These are phyloP conservation scores for Semotilus atromaculatus DNA, from an alignment of 2,797 vertebrate species.

Conservation along the genomic window DNA sequence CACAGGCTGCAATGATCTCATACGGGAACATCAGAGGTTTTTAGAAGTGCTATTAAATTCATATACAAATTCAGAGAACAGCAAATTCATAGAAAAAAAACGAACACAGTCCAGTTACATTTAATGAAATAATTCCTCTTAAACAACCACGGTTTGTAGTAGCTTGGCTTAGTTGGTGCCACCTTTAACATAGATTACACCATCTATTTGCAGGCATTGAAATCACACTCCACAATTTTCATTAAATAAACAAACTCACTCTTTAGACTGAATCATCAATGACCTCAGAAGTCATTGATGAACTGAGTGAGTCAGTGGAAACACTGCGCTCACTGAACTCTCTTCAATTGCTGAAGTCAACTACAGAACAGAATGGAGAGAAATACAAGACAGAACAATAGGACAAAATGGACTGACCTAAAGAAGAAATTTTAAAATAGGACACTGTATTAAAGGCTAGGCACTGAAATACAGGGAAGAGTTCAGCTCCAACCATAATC, in stretches of 20 bases:
- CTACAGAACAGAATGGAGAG: not conserved
- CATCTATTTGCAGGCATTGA: slow-evolving; percentile 5
- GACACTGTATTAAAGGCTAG: not conserved
- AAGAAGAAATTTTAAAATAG: not conserved
- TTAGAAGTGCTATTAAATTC: not conserved
- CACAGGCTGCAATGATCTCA: not conserved
- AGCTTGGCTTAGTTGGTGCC: not conserved
- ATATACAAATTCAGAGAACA: no score
- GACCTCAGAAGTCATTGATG: slow-evolving; percentile 38
- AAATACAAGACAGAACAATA: not conserved
- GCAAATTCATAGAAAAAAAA: not conserved
- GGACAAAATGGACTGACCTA: not conserved
- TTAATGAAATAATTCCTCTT: not conserved
- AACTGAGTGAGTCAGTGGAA: slow-evolving; percentile 32
- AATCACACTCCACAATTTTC: slow-evolving; percentile 1
- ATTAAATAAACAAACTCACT: slow-evolving; percentile 16
- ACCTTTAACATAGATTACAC: not conserved
- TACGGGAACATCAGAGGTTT: slow-evolving; percentile 11
- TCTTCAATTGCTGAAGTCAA: slow-evolving; percentile 17
- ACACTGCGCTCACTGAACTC: slow-evolving; percentile 5
- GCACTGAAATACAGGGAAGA: not conserved
- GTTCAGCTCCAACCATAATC: no score
- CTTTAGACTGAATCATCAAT: slow-evolving; percentile 33
- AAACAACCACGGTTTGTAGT: not conserved
- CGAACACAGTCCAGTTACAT: not conserved